These are phyloP conservation scores for Dyspetes luteomarginatus DNA, from an alignment of 2,888 invertebrate species.

Conservation along the genomic window DNA sequence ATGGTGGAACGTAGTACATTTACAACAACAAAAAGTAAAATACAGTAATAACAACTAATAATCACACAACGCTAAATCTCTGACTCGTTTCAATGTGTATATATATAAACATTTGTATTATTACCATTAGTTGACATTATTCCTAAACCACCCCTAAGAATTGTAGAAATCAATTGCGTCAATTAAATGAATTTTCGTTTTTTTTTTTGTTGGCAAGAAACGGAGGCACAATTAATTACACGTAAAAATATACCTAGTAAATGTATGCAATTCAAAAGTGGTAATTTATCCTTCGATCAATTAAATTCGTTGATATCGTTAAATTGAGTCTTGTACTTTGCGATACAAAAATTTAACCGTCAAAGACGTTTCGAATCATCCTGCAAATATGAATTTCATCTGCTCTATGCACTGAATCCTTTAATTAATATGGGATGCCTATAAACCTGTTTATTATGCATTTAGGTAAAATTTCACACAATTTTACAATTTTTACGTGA, in stretches of 20 bases:
- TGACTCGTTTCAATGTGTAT: constrained; percentile 51
- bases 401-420: constrained; percentile 6
- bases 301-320: neutral
- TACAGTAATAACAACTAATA: constrained; percentile 59
- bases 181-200: constrained; percentile 25
- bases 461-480: constrained; percentile 45
- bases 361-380: constrained; percentile 18
- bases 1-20: constrained; percentile 52
- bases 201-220: constrained; percentile 33
- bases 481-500: constrained; percentile 39
- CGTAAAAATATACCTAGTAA: neutral
- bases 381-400: constrained; percentile 13
- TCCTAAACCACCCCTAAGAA: constrained; percentile 34
- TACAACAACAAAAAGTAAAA: constrained; percentile 59
- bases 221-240: constrained; percentile 7
- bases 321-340: constrained; percentile 23
- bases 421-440: constrained; percentile 31
- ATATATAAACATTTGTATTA: constrained; percentile 48
- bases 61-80: constrained; percentile 48
- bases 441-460: constrained; percentile 38
- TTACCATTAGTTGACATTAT: constrained; percentile 34
- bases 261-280: neutral
- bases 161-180: constrained; percentile 21
- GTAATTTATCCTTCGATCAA: neutral
- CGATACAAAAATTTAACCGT: constrained; percentile 1